A percentile compares a stretch with the other conserved stretches of the same genome.
These are phyloP conservation scores for Mus pahari DNA, from an alignment of 2,113 vertebrate species.

Conservation along the genomic window DNA sequence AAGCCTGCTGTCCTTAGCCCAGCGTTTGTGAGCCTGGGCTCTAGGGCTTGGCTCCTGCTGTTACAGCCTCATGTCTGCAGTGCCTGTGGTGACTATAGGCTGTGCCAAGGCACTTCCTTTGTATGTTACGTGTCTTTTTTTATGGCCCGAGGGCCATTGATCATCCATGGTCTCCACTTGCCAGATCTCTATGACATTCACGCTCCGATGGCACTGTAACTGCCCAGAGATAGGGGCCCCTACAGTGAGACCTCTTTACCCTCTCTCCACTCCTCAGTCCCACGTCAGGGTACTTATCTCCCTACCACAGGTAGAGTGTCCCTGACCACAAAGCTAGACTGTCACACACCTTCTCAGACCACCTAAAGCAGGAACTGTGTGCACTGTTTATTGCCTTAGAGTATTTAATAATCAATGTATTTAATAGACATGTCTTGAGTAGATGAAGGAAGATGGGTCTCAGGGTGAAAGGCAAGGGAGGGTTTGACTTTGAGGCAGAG, in stretches of 20 bases:
- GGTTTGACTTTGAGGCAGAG: constrained; percentile 1
- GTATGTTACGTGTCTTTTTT: neutral
- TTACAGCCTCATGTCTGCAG: neutral
- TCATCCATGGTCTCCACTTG: constrained; percentile 1
- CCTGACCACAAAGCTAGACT: neutral
- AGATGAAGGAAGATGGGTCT: constrained; percentile 3
- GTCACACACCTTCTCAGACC: neutral
- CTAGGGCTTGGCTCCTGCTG: neutral
- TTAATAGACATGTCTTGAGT: constrained; percentile 33
- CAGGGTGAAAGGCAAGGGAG: neutral
- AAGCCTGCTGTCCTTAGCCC: neutral
- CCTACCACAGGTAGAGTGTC: neutral
- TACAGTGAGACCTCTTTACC: neutral
- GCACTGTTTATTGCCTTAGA: neutral
- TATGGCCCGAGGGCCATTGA: neutral
- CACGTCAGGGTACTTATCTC: neutral
- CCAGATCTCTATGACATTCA: neutral
- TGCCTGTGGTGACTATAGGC: neutral
- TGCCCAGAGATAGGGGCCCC: neutral
- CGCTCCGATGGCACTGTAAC: neutral
- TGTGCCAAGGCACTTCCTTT: neutral
- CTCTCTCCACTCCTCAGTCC: neutral
- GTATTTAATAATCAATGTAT: neutral
- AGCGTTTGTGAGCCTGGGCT: neutral
- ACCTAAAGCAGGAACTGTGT: neutral